Percentiles rank a stretch among this genome's conserved stretches.
Conservation (phyloP, 2,113 vertebrate genomes). For the Ophthalmolycus amberensis region DNA sequence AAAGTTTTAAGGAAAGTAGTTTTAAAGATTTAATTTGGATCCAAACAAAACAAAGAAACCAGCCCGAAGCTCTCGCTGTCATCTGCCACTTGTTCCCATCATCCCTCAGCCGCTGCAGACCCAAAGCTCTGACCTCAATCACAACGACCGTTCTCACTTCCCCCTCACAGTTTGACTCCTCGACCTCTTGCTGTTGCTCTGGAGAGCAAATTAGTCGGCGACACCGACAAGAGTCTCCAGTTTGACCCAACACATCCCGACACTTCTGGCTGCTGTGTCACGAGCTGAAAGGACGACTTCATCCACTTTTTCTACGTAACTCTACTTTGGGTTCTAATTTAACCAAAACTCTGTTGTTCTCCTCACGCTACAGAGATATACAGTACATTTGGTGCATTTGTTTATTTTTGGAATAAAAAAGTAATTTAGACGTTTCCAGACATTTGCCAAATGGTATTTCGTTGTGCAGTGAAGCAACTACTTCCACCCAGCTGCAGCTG, state of each 20-base stretch:
- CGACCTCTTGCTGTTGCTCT: constrained; percentile 36
- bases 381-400: neutral
- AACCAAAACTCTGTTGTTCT: rapidly evolving
- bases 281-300: neutral
- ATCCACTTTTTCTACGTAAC: neutral
- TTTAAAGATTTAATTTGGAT: neutral
- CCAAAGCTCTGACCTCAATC: constrained; percentile 52
- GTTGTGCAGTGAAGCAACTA: neutral
- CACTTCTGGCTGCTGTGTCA: constrained; percentile 10
- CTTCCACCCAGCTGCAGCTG: neutral
- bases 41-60: neutral
- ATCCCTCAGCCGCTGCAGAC: constrained; percentile 11
- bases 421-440: neutral
- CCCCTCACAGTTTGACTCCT: constrained; percentile 42
- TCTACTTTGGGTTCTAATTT: neutral
- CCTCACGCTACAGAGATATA: neutral
- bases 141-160: constrained; percentile 16
- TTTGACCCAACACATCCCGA: constrained; percentile 25
- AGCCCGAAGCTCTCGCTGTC: neutral
- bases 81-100: constrained; percentile 7
- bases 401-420: neutral
- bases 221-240: constrained; percentile 7
- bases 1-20: neutral
- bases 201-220: constrained; percentile 41
- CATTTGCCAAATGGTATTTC: neutral